Percentiles rank a stretch among this genome's conserved stretches.
Conservation (phyloP, 2,888 invertebrate genomes). For the Chamaedrilus cognettii region DNA sequence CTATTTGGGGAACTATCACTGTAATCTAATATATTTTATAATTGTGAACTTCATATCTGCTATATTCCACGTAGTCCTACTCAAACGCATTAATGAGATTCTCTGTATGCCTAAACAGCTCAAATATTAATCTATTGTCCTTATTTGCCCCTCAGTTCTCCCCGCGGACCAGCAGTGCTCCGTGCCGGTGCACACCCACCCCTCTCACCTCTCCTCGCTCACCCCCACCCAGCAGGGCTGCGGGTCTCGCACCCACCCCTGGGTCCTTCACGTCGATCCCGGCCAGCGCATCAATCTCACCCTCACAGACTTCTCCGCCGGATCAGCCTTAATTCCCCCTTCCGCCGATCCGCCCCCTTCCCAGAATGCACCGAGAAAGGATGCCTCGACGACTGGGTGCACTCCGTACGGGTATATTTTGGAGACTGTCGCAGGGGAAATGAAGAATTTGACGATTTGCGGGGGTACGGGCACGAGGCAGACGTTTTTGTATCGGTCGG, state of each 20-base stretch:
- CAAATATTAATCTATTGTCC: too few relatives aligned
- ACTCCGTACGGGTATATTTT: constrained; percentile 6
- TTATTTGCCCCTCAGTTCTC: neutral
- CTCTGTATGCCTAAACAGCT: too few relatives aligned
- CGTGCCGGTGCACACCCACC: neutral
- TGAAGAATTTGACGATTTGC: constrained; percentile 10
- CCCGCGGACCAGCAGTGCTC: constrained; percentile 3
- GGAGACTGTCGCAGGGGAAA: neutral
- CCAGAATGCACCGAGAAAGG: neutral
- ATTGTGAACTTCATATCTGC: too few relatives aligned
- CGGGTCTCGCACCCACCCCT: constrained; percentile 19
- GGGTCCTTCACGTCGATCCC: constrained; percentile 14
- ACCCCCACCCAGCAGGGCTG: constrained; percentile 9
- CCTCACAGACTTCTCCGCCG: constrained; percentile 13
- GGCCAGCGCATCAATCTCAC: constrained; percentile 25
- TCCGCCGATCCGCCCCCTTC: neutral
- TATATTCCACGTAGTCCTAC: too few relatives aligned
- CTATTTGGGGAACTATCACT: too few relatives aligned
- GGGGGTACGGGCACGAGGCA: neutral
- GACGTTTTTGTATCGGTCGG: neutral
- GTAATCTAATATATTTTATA: too few relatives aligned
- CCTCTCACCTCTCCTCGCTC: constrained; percentile 8
- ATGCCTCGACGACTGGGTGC: neutral
- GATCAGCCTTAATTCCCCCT: neutral
- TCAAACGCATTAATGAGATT: too few relatives aligned